Conservation (phyloP, 2,888 invertebrate species). For the Chrysotoxum bicinctum region DNA sequence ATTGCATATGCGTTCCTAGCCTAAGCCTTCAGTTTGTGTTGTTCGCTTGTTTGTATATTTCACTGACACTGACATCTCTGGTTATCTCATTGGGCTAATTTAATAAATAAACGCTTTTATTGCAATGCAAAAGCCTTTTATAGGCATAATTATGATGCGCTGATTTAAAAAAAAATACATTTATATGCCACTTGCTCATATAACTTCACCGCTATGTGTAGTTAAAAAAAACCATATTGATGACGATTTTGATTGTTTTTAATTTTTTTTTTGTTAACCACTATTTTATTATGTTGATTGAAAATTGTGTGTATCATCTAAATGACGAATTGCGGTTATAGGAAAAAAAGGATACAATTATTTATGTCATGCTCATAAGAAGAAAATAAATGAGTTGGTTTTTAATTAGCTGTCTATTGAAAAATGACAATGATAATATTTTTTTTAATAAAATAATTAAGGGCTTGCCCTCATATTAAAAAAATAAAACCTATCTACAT, state of each 20-base stretch:
- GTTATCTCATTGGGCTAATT: no score
- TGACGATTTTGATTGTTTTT: not conserved
- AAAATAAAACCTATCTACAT: not conserved
- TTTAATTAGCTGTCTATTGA: conserved; percentile 2
- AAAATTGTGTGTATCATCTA: not conserved
- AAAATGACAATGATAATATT: not conserved
- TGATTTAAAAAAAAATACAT: not conserved
- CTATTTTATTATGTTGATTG: not conserved
- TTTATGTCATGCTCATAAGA: not conserved
- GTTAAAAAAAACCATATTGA: not conserved
- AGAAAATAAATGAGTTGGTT: not conserved
- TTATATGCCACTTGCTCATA: not conserved
- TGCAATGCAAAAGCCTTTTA: not conserved
- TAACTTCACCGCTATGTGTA: not conserved
- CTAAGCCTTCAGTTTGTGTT: no score
- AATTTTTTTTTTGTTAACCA: not conserved
- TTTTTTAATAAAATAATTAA: not conserved
- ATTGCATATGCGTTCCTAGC: no score
- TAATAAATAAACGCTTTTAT: no score
- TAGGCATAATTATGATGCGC: not conserved
- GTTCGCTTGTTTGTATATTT: no score
- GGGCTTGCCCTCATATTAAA: not conserved
- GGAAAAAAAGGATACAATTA: not conserved
- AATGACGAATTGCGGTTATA: not conserved
- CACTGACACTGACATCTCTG: no score